Evolutionary conservation across 2,888 invertebrate genomes (phyloP), one percentile per base, ranked within the genome.

Genomic region (Nemoura dubitans): DNA sequence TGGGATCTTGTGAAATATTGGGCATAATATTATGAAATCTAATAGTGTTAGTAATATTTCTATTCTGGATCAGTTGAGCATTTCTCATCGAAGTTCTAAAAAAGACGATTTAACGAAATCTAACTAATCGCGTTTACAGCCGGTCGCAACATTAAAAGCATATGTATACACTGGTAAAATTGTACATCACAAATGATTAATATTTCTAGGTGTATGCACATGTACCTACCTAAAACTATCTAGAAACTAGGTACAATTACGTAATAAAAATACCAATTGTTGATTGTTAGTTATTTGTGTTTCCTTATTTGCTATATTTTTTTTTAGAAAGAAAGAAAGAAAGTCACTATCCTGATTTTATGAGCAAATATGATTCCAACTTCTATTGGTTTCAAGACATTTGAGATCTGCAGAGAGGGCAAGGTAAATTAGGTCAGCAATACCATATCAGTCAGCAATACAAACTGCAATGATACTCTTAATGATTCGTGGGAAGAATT

Each of bases 321-420:
- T 43, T 42, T 43, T 21, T 59, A 7, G 42, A n/a, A 25, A 6
- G 6, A 6, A 25, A 83, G 59, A 83, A 83, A 83, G 30, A 81
- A 81, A 29, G 26, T 29, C 30, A 83, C 26, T 28, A 83, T 83
- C 83, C 76, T 84, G 84, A 84, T 59, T 76, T 76, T 84, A 76
- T 84, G 84, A 84, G 84, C 84, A 84, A 84, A 84, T n/a, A n/a
- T 84, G 59, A 84, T 59, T 26, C 27, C 84, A 84, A 84, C 84
- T 81, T 81, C 81, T 28, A 59, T 28, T 43, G 84, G 83, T 30
- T 83, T 27, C 76, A 84, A 76, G 28, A 29, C 29, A 59, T 76
- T 28, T 84, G 84, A 76, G 76, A 76, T 84, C 84, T 30, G 28
- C 29, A 28, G 84, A 84, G 28, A 16, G 59, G 21, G 59, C 21